phyloP scores from a whole-genome alignment of 2,113 vertebrate genomes.

The Sitta europaea region DNA sequence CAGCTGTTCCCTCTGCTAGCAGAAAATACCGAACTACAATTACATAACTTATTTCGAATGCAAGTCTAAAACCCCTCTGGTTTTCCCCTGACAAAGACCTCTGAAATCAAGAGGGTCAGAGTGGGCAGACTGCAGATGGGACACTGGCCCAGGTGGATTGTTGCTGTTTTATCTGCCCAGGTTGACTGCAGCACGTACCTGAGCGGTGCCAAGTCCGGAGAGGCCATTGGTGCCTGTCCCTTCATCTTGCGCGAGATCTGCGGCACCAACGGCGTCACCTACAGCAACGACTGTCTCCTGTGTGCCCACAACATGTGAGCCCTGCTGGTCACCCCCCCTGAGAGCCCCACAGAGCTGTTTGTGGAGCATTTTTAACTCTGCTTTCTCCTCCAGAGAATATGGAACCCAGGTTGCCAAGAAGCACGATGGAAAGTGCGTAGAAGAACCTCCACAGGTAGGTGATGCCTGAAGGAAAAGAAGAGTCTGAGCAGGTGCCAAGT shows the following conservation, averaged over 20 bases:
- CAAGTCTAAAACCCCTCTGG: neutral
- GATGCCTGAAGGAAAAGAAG: neutral
- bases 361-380: neutral
- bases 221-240: neutral
- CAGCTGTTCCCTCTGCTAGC: neutral
- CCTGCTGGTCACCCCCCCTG: neutral
- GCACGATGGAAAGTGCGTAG: neutral
- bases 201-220: accelerated
- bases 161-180: neutral
- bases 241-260: slow-evolving; percentile 2
- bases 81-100: neutral
- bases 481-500: neutral
- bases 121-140: neutral
- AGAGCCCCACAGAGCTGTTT: accelerated
- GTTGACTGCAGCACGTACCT: neutral
- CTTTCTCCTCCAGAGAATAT: neutral
- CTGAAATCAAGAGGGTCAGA: neutral
- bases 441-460: neutral
- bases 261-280: neutral
- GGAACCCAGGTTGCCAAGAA: slow-evolving; percentile 23
- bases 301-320: slow-evolving; percentile 54
- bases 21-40: neutral
- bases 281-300: slow-evolving; percentile 21
- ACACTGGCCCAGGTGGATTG: neutral
- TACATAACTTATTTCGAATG: neutral